phyloP scores from a whole-genome alignment of 53 echinoderm and acorn worm genomes.

The Luidia sarsii region DNA sequence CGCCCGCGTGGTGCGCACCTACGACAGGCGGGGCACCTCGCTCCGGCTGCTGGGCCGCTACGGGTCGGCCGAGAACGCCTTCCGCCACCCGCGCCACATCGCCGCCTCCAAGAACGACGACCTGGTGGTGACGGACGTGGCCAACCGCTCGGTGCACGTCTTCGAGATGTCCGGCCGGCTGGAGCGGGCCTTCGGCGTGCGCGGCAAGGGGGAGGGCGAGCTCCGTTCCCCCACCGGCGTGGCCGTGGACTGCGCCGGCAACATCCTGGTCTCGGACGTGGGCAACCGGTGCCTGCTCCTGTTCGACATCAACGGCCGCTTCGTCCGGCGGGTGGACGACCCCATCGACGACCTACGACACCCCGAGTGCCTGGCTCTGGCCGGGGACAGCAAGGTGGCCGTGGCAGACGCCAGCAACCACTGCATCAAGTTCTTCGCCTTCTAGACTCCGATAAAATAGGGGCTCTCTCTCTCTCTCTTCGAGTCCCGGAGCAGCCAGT shows the following conservation, averaged over 20 bases:
- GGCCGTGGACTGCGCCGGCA: slow-evolving; percentile 68
- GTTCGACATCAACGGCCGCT: slow-evolving; percentile 71
- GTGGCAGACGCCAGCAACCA: slow-evolving; percentile 76
- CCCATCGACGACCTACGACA: slow-evolving; percentile 74
- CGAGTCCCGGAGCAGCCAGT: too few relatives aligned
- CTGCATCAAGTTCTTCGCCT: slow-evolving; percentile 74
- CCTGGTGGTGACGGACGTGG: slow-evolving; percentile 76
- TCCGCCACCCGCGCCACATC: slow-evolving; percentile 76
- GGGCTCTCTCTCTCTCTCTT: too few relatives aligned
- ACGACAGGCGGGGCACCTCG: slow-evolving; percentile 63
- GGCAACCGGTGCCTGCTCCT: slow-evolving; percentile 57
- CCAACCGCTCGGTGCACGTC: slow-evolving; percentile 70
- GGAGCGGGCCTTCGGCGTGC: slow-evolving; percentile 68
- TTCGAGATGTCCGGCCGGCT: slow-evolving; percentile 78
- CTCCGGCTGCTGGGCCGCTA: slow-evolving; percentile 65
- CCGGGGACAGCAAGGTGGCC: slow-evolving; percentile 69
- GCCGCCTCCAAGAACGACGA: slow-evolving; percentile 76
- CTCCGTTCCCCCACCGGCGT: slow-evolving; percentile 75
- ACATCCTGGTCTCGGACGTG: slow-evolving; percentile 79
- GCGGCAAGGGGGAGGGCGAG: slow-evolving; percentile 72
- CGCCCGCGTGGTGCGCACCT: slow-evolving; percentile 70
- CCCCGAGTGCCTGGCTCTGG: slow-evolving; percentile 69
- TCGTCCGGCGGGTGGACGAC: slow-evolving; percentile 72
- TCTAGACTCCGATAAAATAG: too few relatives aligned
- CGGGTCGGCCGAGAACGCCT: slow-evolving; percentile 66